Evolutionary conservation across 2,888 invertebrate species (phyloP), one percentile per base, ranked within the genome.

Genomic region (Lasioglossum calceatum): DNA sequence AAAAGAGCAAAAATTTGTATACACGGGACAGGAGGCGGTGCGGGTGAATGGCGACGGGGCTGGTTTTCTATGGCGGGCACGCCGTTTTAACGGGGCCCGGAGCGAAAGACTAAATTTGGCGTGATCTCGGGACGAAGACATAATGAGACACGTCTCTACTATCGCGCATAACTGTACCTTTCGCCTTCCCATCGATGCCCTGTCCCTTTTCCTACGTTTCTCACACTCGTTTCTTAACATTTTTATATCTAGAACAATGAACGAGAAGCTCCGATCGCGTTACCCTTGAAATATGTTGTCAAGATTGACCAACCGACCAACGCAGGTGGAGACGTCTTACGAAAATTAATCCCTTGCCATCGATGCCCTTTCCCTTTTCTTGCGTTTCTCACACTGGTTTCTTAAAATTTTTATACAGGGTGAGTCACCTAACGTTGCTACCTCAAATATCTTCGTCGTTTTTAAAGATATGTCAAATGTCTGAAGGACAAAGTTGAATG

Each of bases 1-100:
- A 93, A 93, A 93, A 93, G 94, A 92, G 93, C 92, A 93, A 92
- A 92, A 95, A 95, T 95, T 94, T 95, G 94, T 95, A 95, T 95
- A 93, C 93, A 92, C 89, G 92, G 92, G 92, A 93, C 91, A 92
- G 90, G 89, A 89, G 90, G 90, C 90, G 91, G 89, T 87, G 88
- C 89, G 87, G 87, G 87, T 91, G 90, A 91, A 92, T 92, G 89
- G 78, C 88, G 76, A 74, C 74, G 47, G 82, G 82, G 82, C 64
- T 89, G 87, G 88, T 77, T 91, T 90, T 90, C 87, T 81, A 88
- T 84, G 80, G 82, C 27, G 47, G 88, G 84, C 85, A 89, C 85
- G 85, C 76, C 85, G 87, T 87, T 90, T 90, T 92, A 89, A 85
- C 82, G 87, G 84, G 74, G 39, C 78, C 64, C 54, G 70, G 78